These are phyloP conservation scores for Gyrodactylus salaris DNA, from an alignment of 1,140 invertebrate genomes.

Conservation along the genomic window DNA sequence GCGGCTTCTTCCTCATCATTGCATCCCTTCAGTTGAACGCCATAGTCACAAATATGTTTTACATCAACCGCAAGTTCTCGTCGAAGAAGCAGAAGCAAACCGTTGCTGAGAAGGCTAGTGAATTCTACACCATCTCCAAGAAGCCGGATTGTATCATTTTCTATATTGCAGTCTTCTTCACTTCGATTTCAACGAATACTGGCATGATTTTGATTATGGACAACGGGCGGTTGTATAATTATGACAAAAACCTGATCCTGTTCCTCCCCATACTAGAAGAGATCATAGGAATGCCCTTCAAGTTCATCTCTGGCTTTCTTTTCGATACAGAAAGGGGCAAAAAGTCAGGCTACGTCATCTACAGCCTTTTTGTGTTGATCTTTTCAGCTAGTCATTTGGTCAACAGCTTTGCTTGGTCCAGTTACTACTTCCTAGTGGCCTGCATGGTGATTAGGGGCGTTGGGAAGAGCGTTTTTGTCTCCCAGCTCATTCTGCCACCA, in stretches of 20 bases:
- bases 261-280: not conserved
- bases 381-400: not conserved
- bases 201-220: not conserved
- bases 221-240: not conserved
- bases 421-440: not conserved
- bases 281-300: not conserved
- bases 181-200: not conserved
- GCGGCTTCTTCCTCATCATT: not conserved
- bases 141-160: not conserved
- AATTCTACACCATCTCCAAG: not conserved
- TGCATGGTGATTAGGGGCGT: not conserved
- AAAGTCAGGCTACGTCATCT: not conserved
- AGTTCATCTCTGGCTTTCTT: not conserved
- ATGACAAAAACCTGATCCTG: not conserved
- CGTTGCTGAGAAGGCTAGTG: not conserved
- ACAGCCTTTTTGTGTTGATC: not conserved
- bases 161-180: not conserved
- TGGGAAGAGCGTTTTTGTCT: not conserved
- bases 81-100: not conserved
- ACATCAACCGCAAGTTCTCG: too few relatives aligned
- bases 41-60: not conserved
- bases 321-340: not conserved
- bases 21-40: not conserved
- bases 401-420: not conserved
- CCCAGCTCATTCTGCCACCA: not conserved